A percentile compares a stretch with the other conserved stretches of the same genome.
Evolutionary conservation across 2,888 invertebrate species (phyloP).

Genomic region (Dioctria linearis): DNA sequence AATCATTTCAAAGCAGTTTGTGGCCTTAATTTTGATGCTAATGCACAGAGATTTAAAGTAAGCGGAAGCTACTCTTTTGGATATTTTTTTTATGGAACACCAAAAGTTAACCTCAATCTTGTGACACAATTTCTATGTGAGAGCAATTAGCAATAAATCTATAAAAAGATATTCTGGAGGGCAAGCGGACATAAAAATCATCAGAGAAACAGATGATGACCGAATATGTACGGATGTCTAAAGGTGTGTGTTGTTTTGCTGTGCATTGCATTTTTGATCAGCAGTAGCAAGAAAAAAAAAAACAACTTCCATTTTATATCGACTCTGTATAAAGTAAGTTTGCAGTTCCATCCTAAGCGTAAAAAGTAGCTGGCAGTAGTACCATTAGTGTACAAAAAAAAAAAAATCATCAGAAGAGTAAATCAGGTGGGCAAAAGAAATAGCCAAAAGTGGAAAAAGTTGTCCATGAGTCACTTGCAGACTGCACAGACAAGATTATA

Average conservation of each 20-base stretch:
- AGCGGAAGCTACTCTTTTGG: slow-evolving; percentile 25
- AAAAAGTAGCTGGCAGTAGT: background rate
- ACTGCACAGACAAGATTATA: slow-evolving; percentile 8
- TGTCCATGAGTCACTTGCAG: slow-evolving; percentile 36
- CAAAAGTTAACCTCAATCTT: slow-evolving; percentile 44
- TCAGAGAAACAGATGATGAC: background rate
- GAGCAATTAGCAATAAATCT: slow-evolving; percentile 33
- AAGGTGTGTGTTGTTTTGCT: background rate
- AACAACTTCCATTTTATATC: no score
- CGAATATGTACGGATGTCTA: background rate
- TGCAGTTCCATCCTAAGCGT: background rate
- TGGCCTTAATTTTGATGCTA: slow-evolving; percentile 41
- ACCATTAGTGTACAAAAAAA: background rate
- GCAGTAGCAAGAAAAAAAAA: background rate
- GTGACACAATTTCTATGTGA: slow-evolving; percentile 44
- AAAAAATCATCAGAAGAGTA: slow-evolving; percentile 11
- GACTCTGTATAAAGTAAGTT: no score
- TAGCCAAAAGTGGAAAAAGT: slow-evolving; percentile 49
- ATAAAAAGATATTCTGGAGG: background rate
- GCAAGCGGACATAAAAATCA: background rate
- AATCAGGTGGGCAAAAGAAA: slow-evolving; percentile 45
- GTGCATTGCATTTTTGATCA: background rate
- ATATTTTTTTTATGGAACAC: slow-evolving; percentile 13
- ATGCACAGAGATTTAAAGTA: slow-evolving; percentile 22
- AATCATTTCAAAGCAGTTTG: slow-evolving; percentile 9